Base-by-base conservation (phyloP, 2,797 vertebrate genomes). In the Sylvilagus floridanus region DNA sequence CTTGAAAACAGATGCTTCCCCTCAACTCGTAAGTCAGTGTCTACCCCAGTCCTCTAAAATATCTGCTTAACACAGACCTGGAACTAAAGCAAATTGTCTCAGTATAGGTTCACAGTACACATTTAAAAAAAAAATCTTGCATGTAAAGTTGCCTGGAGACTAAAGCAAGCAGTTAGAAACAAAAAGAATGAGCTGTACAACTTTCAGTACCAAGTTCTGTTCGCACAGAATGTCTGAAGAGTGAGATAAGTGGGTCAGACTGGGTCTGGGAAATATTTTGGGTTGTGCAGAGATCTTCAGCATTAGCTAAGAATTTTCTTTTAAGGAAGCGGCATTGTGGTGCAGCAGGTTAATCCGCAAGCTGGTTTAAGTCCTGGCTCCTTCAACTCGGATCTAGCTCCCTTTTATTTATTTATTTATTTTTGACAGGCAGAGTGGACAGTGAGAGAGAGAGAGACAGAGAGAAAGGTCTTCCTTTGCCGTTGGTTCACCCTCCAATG, bases 121-220 rank as follows among this genome's bases (percentile, higher is more conserved):
- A 52, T 57, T 9, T 0, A 14, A 72, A 50, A 63, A 32, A 81
- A 62, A 62, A 79, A 7, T 21, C 52, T 62, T 73, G 30, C 50
- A 75, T 30, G 17, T 47, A 78, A 89, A 81, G 47, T 90, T 91
- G 87, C 66, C 79, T 26, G 30, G 32, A 13, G 13, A 71, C 87
- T 35, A 87, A 95, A 47, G 21, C 60, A 87, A 85, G 37, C 65
- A 84, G 73, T 81, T 11, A 37, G 62, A 79, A 83, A 63, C 52
- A 88, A 73, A 91, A 95, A n/a, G 7, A 77, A 93, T n/a, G 73
- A 93, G 66, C 7, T 13, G 19, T 30, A n/a, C 11, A 65, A 81
- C 72, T 93, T 93, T 69, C 30, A 87, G 93, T 91, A 52, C 83
- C 86, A 94, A 92, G 79, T 90, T 72, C 42, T 32, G 42, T 71